phyloP scores from a whole-genome alignment of 2,888 invertebrate species.

The Diarsia mendica region DNA sequence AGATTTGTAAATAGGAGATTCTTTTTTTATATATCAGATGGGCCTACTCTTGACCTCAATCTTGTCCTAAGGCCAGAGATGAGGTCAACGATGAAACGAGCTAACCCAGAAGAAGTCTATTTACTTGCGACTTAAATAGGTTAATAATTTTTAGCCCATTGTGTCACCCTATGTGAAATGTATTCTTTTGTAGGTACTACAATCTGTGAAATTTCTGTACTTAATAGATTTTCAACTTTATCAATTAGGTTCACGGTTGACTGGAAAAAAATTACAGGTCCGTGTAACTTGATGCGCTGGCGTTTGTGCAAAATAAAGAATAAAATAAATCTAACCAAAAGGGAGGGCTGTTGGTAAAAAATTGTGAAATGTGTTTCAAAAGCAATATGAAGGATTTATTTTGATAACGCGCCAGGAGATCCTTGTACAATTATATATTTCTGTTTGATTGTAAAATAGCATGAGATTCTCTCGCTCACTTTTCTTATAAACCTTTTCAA shows the following conservation, averaged over 20 bases:
- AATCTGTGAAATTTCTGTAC: no score
- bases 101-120: no score
- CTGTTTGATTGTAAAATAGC: neutral
- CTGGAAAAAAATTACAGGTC: no score
- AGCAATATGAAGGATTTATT: neutral
- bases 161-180: neutral
- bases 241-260: no score
- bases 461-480: neutral
- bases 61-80: no score
- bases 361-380: neutral
- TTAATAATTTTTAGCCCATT: no score
- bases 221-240: no score
- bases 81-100: no score
- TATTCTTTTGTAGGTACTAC: neutral
- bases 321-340: neutral
- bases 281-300: no score
- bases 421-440: neutral
- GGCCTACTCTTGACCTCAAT: no score
- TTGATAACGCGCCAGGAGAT: neutral
- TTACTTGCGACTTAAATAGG: no score
- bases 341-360: neutral
- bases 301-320: neutral
- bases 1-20: neutral
- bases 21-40: neutral
- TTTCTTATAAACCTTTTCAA: neutral